Evolutionary conservation across 2,888 invertebrate species (phyloP), one percentile per base, ranked within the genome.

Genomic region (Lithodes maja): DNA sequence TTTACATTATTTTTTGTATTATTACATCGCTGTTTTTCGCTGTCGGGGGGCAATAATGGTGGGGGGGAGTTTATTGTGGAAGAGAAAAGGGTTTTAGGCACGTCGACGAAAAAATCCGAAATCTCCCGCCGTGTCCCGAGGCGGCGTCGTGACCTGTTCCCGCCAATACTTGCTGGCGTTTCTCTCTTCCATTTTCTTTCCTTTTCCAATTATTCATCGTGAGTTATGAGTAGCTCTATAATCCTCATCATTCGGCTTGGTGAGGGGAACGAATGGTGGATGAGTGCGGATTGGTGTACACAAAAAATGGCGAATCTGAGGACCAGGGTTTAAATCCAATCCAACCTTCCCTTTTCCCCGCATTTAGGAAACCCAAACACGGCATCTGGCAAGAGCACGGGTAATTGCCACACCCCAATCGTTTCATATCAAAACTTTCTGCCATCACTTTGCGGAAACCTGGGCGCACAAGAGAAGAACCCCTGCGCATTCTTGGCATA

Each of bases 361-460:
- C 12, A 12, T 50, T 52, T n/a, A 78, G 52, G 5, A 78, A 78
- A 12, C 52, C 53, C 78, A 50, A 17, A 78, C 53, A 7, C 53
- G n/a, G 15, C 75, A 55, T 84, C 71, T 84, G 84, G 84, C 84
- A 84, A 84, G 74, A 84, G 84, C 55, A 52, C 33, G 49, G 54
- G 84, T 84, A 84, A 84, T 84, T 84, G 84, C 84, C 84, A 74
- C 84, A 84, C 84, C 84, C 84, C 75, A 84, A 84, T 84, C 84
- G 84, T 84, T 84, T 84, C 84, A 75, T 84, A 84, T 84, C 84
- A 84, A 84, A 84, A 84, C 84, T 75, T 17, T 84, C 69, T 15
- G 84, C 75, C 84, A 84, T 84, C 84, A 75, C 75, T 74, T n/a
- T 17, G 79, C 1, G 79, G 79, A 3, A 79, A 54, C 52, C 5